Conservation (phyloP, 2,797 vertebrate genomes). For the Glyptemys insculpta region DNA sequence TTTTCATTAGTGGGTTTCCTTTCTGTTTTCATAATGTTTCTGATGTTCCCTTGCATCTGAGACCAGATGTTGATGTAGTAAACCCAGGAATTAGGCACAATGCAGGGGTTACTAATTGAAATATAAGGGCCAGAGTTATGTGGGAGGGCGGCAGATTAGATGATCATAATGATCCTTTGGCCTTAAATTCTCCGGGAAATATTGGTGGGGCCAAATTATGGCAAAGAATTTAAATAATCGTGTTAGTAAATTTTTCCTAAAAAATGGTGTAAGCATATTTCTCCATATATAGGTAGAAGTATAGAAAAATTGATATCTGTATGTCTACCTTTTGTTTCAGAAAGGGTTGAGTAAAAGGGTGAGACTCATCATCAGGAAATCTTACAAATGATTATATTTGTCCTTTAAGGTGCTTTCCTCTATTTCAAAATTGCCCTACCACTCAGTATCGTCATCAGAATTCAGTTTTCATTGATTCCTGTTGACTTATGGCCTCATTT, state of each 20-base stretch:
- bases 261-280: neutral
- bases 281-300: neutral
- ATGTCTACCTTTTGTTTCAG: neutral
- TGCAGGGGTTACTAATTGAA: neutral
- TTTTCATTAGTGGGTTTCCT: neutral
- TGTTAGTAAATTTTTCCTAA: neutral
- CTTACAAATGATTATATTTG: neutral
- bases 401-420: neutral
- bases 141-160: neutral
- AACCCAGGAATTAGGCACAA: neutral
- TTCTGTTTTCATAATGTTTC: neutral
- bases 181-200: neutral
- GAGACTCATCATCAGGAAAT: neutral
- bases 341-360: neutral
- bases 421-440: neutral
- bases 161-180: neutral
- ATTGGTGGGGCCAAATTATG: neutral
- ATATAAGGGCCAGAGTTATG: neutral
- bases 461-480: neutral
- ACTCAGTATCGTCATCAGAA: neutral
- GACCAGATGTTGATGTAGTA: neutral
- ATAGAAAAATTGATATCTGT: neutral
- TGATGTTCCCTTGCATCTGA: neutral
- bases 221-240: too few species aligned
- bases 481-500: neutral